Percentiles rank a stretch among this genome's conserved stretches.
These are phyloP conservation scores for Zosterops borbonicus DNA, from an alignment of 2,113 vertebrate genomes.

Conservation along the genomic window DNA sequence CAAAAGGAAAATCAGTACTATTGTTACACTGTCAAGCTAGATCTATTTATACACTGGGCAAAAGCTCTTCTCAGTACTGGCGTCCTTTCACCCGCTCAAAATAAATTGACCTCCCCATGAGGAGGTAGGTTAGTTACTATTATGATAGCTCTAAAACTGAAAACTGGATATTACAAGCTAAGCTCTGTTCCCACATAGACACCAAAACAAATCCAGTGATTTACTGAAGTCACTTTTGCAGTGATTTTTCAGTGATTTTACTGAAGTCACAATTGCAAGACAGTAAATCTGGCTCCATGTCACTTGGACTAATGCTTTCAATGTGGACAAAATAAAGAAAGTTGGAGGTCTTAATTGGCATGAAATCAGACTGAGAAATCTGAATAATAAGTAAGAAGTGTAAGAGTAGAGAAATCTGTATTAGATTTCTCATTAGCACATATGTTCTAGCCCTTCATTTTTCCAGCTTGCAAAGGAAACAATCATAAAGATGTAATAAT, in stretches of 20 bases:
- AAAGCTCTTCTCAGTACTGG: neutral
- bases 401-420: neutral
- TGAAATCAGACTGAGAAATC: neutral
- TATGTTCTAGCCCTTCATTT: neutral
- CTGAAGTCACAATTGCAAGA: neutral
- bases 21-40: neutral
- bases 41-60: neutral
- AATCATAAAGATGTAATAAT: neutral
- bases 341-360: neutral
- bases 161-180: neutral
- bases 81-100: neutral
- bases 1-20: neutral
- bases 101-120: neutral
- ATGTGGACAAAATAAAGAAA: neutral
- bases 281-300: neutral
- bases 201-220: constrained; percentile 33
- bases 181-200: neutral
- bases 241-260: neutral
- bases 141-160: constrained; percentile 35
- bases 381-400: neutral
- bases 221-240: neutral
- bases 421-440: neutral
- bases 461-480: neutral
- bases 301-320: neutral
- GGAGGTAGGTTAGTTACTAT: constrained; percentile 3